Evolutionary conservation across 1,140 invertebrate genomes (phyloP).

Genomic region (Elymnias hypermnestra): DNA sequence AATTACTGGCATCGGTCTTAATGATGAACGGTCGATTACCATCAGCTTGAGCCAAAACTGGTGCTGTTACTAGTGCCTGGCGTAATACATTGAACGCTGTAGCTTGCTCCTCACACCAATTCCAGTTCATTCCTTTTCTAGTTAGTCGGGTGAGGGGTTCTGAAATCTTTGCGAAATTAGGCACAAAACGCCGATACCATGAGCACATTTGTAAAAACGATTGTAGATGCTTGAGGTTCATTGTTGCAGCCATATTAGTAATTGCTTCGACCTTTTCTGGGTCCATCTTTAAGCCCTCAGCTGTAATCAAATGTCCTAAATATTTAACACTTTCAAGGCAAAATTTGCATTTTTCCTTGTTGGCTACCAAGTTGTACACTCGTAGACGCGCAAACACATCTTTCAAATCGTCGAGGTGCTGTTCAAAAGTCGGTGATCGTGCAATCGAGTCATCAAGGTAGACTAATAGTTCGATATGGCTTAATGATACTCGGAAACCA

Average conservation of each 20-base stretch:
- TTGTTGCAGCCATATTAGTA: slow-evolving; percentile 8
- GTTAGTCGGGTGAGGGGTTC: too few relatives aligned
- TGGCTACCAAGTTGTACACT: slow-evolving; percentile 19
- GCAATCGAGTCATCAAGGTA: slow-evolving; percentile 32
- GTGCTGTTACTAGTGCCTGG: too few relatives aligned
- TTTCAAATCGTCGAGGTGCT: slow-evolving; percentile 21
- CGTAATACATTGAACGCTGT: too few relatives aligned
- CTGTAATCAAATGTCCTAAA: slow-evolving; percentile 25
- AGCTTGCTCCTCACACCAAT: too few relatives aligned
- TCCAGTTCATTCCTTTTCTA: too few relatives aligned
- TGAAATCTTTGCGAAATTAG: slow-evolving; percentile 1
- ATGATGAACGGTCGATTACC: too few relatives aligned
- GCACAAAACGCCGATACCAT: slow-evolving; percentile 31
- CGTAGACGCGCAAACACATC: slow-evolving; percentile 14
- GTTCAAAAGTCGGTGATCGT: slow-evolving; percentile 14
- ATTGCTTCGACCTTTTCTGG: slow-evolving; percentile 21
- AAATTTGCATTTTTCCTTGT: slow-evolving; percentile 24
- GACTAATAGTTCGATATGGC: slow-evolving; percentile 15
- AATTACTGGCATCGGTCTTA: too few relatives aligned
- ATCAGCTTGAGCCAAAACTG: too few relatives aligned
- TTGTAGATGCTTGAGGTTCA: slow-evolving; percentile 26
- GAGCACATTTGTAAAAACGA: slow-evolving; percentile 31
- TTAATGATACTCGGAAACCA: slow-evolving; percentile 20
- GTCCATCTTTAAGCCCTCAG: slow-evolving; percentile 21
- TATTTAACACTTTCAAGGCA: slow-evolving; percentile 22